Base-by-base conservation (phyloP, 1,140 invertebrate genomes). In the Hylaeus volcanicus region DNA sequence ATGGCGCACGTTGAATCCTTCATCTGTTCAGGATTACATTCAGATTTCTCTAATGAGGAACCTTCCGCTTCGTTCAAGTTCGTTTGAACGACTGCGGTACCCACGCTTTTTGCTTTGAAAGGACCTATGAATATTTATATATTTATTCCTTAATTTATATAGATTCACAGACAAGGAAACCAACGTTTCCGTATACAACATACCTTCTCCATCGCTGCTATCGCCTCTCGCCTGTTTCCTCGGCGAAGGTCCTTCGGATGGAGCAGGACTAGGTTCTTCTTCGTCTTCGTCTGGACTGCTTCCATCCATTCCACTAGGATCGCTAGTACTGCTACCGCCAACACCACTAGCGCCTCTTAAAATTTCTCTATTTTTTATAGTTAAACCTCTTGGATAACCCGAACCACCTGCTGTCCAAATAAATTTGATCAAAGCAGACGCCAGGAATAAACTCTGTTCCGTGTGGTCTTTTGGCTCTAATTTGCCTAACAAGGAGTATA, bases 391-490 rank as follows among this genome's bases (percentile, higher is more conserved):
- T 43, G 89, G 92, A 88, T 92, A 94, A 66, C 88, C 92, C 77
- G 93, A 94, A 72, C 93, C 95, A 89, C 95, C 96, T 64, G 96
- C 95, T 5, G 96, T 96, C 98, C 98, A 98, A 89, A 98, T 96
- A 86, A 97, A 96, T 89, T 98, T 98, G 64, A 97, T 97, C 56
- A 99, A 90, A 6, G 97, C 97, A 2, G 97, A 98, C 1, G 97
- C 97, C 73, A 98, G 94, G 90, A 97, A 97, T 64, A 98, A 94
- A 85, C 97, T 99, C 93, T 98, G 98, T 93, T 99, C 98, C 1
- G 97, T 98, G 89, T 99, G 98, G 85, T 98, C 97, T 86, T 97
- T 97, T 0, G 97, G 96, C 86, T 98, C 97, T 82, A 99, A 92
- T 88, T 96, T 96, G 80, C 97, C 97, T 12, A 99, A 93, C 37